Evolutionary conservation across 1,140 invertebrate species (phyloP).

Genomic region (Agrilus planipennis): DNA sequence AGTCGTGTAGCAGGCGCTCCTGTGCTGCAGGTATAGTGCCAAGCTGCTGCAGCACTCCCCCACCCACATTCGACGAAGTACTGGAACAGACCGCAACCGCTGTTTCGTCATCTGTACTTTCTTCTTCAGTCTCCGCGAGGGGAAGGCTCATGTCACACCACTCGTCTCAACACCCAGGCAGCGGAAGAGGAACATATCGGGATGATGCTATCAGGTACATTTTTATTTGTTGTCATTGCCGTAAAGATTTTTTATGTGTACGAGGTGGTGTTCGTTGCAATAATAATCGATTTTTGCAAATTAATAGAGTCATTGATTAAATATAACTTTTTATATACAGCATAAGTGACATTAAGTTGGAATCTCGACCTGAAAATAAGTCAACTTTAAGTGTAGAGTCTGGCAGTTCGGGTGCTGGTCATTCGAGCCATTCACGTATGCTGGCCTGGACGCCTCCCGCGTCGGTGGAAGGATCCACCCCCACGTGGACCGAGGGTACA

Average conservation of each 20-base stretch:
- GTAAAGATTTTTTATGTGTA: too few species aligned
- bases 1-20: conserved; percentile 4
- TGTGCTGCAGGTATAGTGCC: conserved; percentile 33
- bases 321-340: conserved; percentile 22
- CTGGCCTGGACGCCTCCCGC: conserved; percentile 76
- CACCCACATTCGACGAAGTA: conserved; percentile 74
- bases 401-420: conserved; percentile 34
- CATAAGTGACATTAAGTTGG: conserved; percentile 44
- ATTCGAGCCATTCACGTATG: conserved; percentile 29
- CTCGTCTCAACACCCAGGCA: conserved; percentile 15
- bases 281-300: too few species aligned
- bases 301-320: not conserved
- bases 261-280: too few species aligned
- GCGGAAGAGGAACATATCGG: conserved; percentile 23
- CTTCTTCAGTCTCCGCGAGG: conserved; percentile 5
- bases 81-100: conserved; percentile 44
- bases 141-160: conserved; percentile 15
- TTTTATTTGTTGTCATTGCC: not conserved
- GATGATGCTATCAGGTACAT: conserved; percentile 35
- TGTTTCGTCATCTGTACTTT: conserved; percentile 2
- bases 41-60: conserved; percentile 72
- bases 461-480: conserved; percentile 85
- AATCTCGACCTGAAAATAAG: conserved; percentile 48
- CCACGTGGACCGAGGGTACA: conserved; percentile 95
- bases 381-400: conserved; percentile 60